Evolutionary conservation across 2,113 vertebrate genomes (phyloP).

Genomic region (Raja brachyura): DNA sequence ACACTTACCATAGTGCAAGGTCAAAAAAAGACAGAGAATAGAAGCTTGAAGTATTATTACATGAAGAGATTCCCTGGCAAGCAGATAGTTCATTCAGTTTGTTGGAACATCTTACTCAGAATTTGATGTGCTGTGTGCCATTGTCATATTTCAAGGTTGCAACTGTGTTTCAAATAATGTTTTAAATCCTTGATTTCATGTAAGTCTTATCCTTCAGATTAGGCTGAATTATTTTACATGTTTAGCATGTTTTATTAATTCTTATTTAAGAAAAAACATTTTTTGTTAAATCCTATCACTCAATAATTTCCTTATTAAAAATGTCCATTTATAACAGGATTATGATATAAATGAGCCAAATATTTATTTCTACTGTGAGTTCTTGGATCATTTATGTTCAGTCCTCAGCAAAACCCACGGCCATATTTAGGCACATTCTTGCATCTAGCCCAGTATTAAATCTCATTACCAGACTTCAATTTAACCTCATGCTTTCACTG

Average conservation of each 20-base stretch:
- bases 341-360: neutral
- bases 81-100: slow-evolving; percentile 20
- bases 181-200: neutral
- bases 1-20: slow-evolving; percentile 26
- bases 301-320: neutral
- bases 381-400: neutral
- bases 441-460: neutral
- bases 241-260: neutral
- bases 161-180: neutral
- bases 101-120: neutral
- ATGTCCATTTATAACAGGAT: neutral
- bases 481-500: neutral
- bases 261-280: neutral
- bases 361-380: neutral
- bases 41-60: neutral
- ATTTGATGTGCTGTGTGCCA: neutral
- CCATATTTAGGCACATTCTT: neutral
- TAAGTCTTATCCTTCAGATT: neutral
- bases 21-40: slow-evolving; percentile 21
- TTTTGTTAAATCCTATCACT: neutral
- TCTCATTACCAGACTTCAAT: neutral
- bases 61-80: slow-evolving; percentile 27
- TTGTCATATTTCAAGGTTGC: neutral
- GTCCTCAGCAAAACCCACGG: neutral
- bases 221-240: neutral